These are phyloP conservation scores for Sturnira hondurensis DNA, from an alignment of 2,113 vertebrate genomes.

Conservation along the genomic window DNA sequence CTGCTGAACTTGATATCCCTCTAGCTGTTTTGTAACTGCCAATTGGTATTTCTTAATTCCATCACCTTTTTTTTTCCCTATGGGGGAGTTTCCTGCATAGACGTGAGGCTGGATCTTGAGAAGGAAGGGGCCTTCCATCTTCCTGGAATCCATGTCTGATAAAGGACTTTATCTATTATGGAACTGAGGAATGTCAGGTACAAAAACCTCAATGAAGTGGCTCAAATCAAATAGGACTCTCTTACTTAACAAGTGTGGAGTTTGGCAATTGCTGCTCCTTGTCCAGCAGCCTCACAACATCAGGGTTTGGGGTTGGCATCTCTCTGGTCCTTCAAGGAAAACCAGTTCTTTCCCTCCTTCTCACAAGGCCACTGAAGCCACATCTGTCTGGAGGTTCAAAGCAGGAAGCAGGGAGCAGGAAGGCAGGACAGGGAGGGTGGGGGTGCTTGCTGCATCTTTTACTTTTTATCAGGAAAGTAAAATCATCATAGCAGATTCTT, in stretches of 20 bases:
- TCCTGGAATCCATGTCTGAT: neutral
- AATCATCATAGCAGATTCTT: neutral
- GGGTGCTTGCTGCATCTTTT: neutral
- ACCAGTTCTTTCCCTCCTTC: neutral
- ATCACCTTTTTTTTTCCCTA: neutral
- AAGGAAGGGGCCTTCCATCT: neutral
- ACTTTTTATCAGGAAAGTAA: neutral
- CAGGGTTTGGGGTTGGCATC: neutral
- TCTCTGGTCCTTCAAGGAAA: neutral
- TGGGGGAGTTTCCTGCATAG: neutral
- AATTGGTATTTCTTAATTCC: neutral
- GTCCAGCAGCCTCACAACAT: neutral
- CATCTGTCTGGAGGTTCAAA: neutral
- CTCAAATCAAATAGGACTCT: neutral
- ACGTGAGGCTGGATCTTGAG: neutral
- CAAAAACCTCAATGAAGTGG: neutral
- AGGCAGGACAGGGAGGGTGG: neutral
- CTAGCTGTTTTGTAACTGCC: neutral
- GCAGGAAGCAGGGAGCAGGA: neutral
- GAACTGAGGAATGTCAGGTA: neutral
- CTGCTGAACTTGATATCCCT: neutral
- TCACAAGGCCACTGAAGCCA: neutral
- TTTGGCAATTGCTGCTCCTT: neutral
- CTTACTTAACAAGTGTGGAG: neutral
- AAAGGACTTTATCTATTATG: neutral